phyloP scores from a whole-genome alignment of 2,888 invertebrate species.

The Heptascelio sp. region DNA sequence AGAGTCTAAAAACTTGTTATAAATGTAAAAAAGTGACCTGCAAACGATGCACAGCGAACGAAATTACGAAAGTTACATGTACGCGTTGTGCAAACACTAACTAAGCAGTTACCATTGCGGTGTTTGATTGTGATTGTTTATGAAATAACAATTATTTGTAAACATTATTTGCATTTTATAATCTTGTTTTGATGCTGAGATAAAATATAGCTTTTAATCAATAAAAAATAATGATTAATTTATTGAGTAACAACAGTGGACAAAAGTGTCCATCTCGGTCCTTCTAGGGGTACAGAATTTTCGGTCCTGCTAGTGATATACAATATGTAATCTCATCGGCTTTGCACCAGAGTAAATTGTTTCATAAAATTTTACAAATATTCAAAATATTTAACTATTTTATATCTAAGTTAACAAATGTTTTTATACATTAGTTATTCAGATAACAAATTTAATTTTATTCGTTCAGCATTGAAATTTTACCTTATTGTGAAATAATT shows the following conservation, averaged over 20 bases:
- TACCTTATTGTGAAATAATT: too few relatives aligned
- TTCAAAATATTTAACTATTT: too few relatives aligned
- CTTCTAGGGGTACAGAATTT: background rate
- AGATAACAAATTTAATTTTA: too few relatives aligned
- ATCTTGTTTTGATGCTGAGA: background rate
- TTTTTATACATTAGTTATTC: too few relatives aligned
- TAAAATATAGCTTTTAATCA: slow-evolving; percentile 8
- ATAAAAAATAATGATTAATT: slow-evolving; percentile 19
- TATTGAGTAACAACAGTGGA: slow-evolving; percentile 7
- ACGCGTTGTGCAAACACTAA: slow-evolving; percentile 5
- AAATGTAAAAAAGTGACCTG: background rate
- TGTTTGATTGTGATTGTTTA: slow-evolving; percentile 18
- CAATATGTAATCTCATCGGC: too few relatives aligned
- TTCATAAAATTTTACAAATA: too few relatives aligned
- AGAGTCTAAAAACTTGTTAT: background rate
- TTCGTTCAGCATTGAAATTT: too few relatives aligned
- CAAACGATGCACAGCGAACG: slow-evolving; percentile 3
- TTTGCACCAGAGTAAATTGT: too few relatives aligned
- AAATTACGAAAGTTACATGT: slow-evolving; percentile 20
- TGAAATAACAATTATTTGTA: slow-evolving; percentile 7
- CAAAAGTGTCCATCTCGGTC: slow-evolving; percentile 29
- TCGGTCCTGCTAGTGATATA: too few relatives aligned
- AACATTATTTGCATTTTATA: background rate
- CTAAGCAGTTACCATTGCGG: background rate
- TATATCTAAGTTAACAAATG: too few relatives aligned